Conservation (phyloP, 2,888 invertebrate species). For the Stictocephala bisonia region DNA sequence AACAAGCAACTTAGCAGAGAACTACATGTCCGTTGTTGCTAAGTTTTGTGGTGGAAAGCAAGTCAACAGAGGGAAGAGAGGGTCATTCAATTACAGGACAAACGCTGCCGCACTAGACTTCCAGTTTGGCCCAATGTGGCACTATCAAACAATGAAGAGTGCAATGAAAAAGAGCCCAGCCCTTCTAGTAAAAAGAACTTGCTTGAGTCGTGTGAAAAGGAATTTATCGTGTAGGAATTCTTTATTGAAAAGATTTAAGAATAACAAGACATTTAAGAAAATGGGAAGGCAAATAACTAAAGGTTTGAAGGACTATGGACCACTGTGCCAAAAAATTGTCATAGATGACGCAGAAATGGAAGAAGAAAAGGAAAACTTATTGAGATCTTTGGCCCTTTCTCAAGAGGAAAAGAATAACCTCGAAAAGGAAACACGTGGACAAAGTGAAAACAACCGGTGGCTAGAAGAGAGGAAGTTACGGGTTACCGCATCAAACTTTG, state of each 20-base stretch:
- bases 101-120: slow-evolving; percentile 28
- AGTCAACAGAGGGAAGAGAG: slow-evolving; percentile 26
- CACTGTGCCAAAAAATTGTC: slow-evolving; percentile 16
- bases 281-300: background rate
- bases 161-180: background rate
- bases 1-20: slow-evolving; percentile 49
- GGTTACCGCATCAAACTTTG: slow-evolving; percentile 21
- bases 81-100: slow-evolving; percentile 30
- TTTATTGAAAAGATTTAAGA: background rate
- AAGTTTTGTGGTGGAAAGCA: slow-evolving; percentile 46
- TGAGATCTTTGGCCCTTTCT: slow-evolving; percentile 4
- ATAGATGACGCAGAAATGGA: slow-evolving; percentile 44
- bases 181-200: slow-evolving; percentile 24
- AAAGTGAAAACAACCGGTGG: slow-evolving; percentile 3
- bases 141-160: background rate
- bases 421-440: slow-evolving; percentile 1
- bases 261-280: background rate
- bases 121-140: background rate
- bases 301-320: slow-evolving; percentile 40
- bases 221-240: slow-evolving; percentile 1
- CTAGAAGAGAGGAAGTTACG: slow-evolving; percentile 23
- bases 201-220: slow-evolving; percentile 14
- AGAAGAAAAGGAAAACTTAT: slow-evolving; percentile 7
- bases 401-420: background rate
- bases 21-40: slow-evolving; percentile 46